Evolutionary conservation across 2,888 invertebrate species (phyloP).

Genomic region (Ypsolopha sequella): DNA sequence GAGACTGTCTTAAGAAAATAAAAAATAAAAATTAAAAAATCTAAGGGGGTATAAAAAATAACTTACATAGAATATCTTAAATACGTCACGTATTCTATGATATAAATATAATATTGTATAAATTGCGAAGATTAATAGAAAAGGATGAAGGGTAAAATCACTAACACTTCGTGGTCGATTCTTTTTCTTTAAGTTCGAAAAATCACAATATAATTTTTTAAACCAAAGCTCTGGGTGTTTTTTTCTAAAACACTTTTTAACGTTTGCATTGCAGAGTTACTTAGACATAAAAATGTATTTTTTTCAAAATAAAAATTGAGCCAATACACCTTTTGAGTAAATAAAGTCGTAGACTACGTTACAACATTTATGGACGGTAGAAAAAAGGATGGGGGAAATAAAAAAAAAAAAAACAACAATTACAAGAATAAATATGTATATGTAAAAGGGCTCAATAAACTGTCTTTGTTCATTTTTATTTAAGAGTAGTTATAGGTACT

Average conservation of each 20-base stretch:
- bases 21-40: constrained; percentile 13
- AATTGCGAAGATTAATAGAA: constrained; percentile 27
- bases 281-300: constrained; percentile 5
- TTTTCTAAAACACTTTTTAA: constrained; percentile 14
- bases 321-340: constrained; percentile 11
- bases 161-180: constrained; percentile 48
- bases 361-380: constrained; percentile 66
- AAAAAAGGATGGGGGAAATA: constrained; percentile 31
- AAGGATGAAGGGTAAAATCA: constrained; percentile 41
- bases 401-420: not conserved
- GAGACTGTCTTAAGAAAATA: not conserved
- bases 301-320: constrained; percentile 14
- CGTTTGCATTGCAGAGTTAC: constrained; percentile 21
- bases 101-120: constrained; percentile 21
- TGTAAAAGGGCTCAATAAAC: not conserved
- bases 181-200: constrained; percentile 33
- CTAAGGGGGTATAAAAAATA: constrained; percentile 20
- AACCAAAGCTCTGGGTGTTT: constrained; percentile 31
- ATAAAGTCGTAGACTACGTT: constrained; percentile 14
- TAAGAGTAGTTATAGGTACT: not conserved
- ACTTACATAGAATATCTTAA: constrained; percentile 23
- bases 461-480: not conserved
- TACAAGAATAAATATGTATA: not conserved
- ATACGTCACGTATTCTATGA: constrained; percentile 31
- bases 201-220: constrained; percentile 34